These are phyloP conservation scores for Prochilodus magdalenae DNA, from an alignment of 2,113 vertebrate genomes.

Conservation along the genomic window DNA sequence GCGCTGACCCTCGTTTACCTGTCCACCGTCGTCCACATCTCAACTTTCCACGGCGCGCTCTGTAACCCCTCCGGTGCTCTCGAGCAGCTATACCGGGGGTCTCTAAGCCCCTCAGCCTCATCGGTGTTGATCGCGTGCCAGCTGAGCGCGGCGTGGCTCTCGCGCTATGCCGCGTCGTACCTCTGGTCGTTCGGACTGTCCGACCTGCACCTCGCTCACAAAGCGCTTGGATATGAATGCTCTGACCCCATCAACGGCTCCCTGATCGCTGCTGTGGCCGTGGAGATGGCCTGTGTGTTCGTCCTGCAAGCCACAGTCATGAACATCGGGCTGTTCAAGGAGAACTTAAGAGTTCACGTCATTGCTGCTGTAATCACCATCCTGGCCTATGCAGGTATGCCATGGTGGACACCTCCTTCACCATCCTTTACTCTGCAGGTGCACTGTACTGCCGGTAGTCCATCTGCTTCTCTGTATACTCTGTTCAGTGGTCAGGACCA, in stretches of 20 bases:
- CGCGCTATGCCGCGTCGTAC: conserved; percentile 64
- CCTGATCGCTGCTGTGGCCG: conserved; percentile 74
- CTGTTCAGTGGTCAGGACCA: too few relatives aligned
- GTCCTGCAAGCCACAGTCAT: conserved; percentile 77
- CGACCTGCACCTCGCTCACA: conserved; percentile 70
- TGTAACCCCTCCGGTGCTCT: conserved; percentile 79
- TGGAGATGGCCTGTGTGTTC: conserved; percentile 82
- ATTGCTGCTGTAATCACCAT: conserved; percentile 81
- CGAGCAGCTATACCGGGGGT: conserved; percentile 71
- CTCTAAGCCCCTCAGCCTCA: conserved; percentile 29
- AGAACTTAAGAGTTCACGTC: conserved; percentile 70
- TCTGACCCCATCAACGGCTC: conserved; percentile 79
- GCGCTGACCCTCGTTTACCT: conserved; percentile 77
- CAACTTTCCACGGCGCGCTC: conserved; percentile 73
- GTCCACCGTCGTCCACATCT: conserved; percentile 79
- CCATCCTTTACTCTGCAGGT: too few relatives aligned
- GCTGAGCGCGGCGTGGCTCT: conserved; percentile 73
- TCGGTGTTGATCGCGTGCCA: conserved; percentile 69
- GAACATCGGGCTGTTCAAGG: conserved; percentile 69
- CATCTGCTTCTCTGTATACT: too few relatives aligned
- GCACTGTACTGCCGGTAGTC: too few relatives aligned
- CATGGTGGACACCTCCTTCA: too few relatives aligned
- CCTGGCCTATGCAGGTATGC: conserved; percentile 83
- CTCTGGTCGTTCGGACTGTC: conserved; percentile 80
- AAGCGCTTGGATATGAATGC: conserved; percentile 68